Evolutionary conservation across 1,140 invertebrate species (phyloP).

Genomic region (Aphaenogaster floridana): DNA sequence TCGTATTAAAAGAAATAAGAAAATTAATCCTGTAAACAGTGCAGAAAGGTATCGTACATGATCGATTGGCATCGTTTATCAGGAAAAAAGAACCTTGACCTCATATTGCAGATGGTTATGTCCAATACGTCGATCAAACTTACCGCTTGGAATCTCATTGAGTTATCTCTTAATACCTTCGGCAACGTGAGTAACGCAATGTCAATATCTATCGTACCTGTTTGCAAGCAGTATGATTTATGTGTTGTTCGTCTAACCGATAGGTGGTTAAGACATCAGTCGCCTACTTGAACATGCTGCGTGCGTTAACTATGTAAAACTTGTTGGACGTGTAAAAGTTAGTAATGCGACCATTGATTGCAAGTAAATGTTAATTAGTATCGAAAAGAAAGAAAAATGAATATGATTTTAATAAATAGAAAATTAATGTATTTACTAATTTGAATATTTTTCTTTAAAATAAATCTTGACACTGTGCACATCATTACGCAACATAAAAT

Average conservation of each 20-base stretch:
- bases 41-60: slow-evolving; percentile 48
- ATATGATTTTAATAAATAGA: slow-evolving; percentile 11
- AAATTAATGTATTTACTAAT: background rate
- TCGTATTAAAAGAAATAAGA: background rate
- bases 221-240: background rate
- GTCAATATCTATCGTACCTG: background rate
- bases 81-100: slow-evolving; percentile 28
- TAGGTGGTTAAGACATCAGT: slow-evolving; percentile 47
- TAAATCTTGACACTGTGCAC: background rate
- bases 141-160: slow-evolving; percentile 69
- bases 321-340: background rate
- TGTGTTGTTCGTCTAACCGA: background rate
- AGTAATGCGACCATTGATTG: background rate
- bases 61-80: slow-evolving; percentile 69
- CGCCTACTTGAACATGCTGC: slow-evolving; percentile 59
- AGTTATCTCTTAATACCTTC: slow-evolving; percentile 69
- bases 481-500: background rate
- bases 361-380: background rate
- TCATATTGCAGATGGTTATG: slow-evolving; percentile 70
- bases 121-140: slow-evolving; percentile 66
- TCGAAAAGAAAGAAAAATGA: background rate
- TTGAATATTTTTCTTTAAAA: background rate
- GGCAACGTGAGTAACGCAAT: slow-evolving; percentile 60
- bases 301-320: slow-evolving; percentile 16
- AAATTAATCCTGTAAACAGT: slow-evolving; percentile 48